Conservation (phyloP, 2,113 vertebrate species). For the Motacilla alba region DNA sequence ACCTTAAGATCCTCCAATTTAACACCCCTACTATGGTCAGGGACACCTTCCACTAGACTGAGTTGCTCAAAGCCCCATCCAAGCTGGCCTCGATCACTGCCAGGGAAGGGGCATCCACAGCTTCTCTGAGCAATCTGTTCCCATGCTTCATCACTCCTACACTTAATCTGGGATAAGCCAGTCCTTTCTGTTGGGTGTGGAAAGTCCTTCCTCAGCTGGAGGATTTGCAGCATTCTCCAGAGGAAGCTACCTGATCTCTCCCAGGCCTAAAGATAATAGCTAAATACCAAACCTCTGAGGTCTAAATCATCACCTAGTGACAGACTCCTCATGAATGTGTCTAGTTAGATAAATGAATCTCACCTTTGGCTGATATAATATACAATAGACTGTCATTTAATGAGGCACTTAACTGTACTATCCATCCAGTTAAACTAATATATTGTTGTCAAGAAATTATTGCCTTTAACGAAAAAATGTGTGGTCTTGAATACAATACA, state of each 20-base stretch:
- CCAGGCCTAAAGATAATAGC: neutral
- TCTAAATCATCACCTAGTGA: neutral
- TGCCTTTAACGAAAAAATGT: neutral
- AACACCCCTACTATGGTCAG: neutral
- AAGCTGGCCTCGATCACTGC: neutral
- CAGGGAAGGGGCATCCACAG: neutral
- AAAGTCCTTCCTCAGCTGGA: neutral
- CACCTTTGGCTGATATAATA: neutral
- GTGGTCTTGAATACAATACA: neutral
- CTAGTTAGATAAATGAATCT: neutral
- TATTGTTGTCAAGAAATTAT: neutral
- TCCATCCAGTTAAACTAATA: neutral
- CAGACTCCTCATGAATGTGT: neutral
- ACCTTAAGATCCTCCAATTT: neutral
- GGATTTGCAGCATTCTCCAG: neutral
- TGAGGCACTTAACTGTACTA: neutral
- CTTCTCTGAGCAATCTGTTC: neutral
- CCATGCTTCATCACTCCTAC: neutral
- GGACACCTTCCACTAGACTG: neutral
- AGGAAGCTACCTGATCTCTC: neutral
- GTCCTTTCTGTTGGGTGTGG: neutral
- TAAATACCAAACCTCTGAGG: neutral
- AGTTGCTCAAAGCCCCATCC: neutral
- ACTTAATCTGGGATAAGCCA: neutral
- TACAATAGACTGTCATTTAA: neutral